phyloP scores from a whole-genome alignment of 30 jellyfish, hydroid and myxozoan genomes.

The Pseudorhiza aurosa region DNA sequence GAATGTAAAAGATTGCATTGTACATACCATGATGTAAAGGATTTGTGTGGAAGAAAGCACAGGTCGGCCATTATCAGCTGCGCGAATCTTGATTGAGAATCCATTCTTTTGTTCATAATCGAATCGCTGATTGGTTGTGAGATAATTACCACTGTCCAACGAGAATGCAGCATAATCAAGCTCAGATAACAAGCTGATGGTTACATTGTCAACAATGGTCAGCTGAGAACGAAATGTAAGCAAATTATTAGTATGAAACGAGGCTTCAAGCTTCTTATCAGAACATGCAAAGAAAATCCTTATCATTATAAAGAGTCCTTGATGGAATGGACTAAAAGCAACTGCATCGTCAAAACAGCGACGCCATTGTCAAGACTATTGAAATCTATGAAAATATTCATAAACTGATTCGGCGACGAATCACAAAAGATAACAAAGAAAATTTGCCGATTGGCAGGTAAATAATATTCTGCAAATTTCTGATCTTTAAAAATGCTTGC shows the following conservation, averaged over 20 bases:
- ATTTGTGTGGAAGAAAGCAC: slow-evolving; percentile 33
- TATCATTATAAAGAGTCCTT: background rate
- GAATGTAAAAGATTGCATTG: slow-evolving; percentile 1
- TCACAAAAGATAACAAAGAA: background rate
- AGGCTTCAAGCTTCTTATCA: background rate
- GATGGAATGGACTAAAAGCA: background rate
- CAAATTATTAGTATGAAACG: background rate
- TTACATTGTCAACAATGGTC: slow-evolving; percentile 47
- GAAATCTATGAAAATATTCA: background rate
- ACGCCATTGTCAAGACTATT: no score
- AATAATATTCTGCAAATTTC: no score
- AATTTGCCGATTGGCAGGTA: no score
- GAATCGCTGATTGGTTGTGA: slow-evolving; percentile 53
- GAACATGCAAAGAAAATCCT: no score
- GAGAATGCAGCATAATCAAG: slow-evolving; percentile 58
- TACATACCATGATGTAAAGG: slow-evolving; percentile 53
- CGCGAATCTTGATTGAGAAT: slow-evolving; percentile 38
- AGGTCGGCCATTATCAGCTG: slow-evolving; percentile 59
- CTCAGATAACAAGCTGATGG: slow-evolving; percentile 35
- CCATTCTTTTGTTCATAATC: slow-evolving; percentile 51
- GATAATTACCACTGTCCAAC: slow-evolving; percentile 33
- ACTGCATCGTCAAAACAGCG: background rate
- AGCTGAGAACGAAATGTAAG: slow-evolving; percentile 27
- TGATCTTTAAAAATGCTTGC: no score
- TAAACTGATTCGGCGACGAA: background rate